Evolutionary conservation across 2,113 vertebrate species (phyloP), one percentile per base, ranked within the genome.

Genomic region (Hassar affinis): DNA sequence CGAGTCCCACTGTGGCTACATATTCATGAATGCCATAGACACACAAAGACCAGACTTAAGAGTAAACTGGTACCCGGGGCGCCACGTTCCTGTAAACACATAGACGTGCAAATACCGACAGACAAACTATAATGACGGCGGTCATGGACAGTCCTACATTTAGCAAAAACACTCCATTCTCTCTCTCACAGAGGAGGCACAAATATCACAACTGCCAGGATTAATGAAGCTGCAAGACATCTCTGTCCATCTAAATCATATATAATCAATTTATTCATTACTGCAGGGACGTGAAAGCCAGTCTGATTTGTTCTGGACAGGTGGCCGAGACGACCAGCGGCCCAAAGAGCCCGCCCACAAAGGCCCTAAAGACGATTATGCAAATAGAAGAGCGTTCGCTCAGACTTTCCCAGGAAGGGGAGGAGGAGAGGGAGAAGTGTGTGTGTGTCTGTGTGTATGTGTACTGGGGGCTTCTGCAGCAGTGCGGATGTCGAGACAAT

Each of bases 221-320:
- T 79, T 25, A 77, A 68, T 59, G 52, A 52, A 74, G 54, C 56
- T 76, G 66, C 87, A 82, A 62, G 85, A 84, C 83, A 80, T 51
- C 84, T 56, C 59, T 78, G 45, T 72, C 47, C 80, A 64, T 81
- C 82, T 76, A 81, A 85, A 82, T 84, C 78, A 91, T 91, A 92
- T 94, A 93, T 91, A 93, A 93, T 92, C 82, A 82, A 93, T 92
- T 94, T 92, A 93, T 93, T 95, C 90, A 92, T 93, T 81, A 91
- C 81, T 80, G 59, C 87, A 61, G 27, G 80, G 71, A 79, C 33
- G 91, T 93, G 90, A 84, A 90, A 88, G 85, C 52, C 87, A 88
- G 91, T 92, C 92, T 94, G 94, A 95, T 94, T 95, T 95, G 93
- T 94, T 94, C 90, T 94, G 93, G 95, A 95, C 95, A 96, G 95